These are phyloP conservation scores for Papilio aristodemus DNA, from an alignment of 1,140 invertebrate species.

Conservation along the genomic window DNA sequence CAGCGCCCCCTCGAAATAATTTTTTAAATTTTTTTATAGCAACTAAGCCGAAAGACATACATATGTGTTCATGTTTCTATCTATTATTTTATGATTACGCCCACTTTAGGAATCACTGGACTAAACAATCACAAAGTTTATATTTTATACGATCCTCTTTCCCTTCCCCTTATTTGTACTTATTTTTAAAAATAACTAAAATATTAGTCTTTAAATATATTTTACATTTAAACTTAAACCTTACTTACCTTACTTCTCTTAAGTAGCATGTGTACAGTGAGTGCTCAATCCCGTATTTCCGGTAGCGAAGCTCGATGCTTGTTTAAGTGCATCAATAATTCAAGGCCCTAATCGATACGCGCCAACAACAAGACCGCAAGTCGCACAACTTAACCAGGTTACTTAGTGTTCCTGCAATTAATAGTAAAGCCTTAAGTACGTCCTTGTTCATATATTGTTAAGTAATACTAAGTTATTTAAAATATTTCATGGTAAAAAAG, in stretches of 20 bases:
- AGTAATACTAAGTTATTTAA: not conserved
- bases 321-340: constrained; percentile 30
- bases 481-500: not conserved
- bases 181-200: too few species aligned
- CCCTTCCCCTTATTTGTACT: too few species aligned
- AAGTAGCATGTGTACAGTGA: constrained; percentile 4
- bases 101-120: too few species aligned
- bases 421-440: not conserved
- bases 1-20: too few species aligned
- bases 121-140: too few species aligned
- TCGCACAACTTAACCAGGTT: not conserved
- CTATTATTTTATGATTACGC: too few species aligned
- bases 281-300: not conserved
- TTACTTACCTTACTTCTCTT: not conserved
- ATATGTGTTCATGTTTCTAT: too few species aligned
- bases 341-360: constrained; percentile 16
- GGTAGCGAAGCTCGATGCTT: constrained; percentile 2
- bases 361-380: constrained; percentile 1
- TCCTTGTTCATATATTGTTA: not conserved
- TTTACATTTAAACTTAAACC: too few species aligned
- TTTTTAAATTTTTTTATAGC: too few species aligned
- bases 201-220: not conserved
- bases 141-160: too few species aligned
- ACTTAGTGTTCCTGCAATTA: constrained; percentile 9
- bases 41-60: too few species aligned